These are phyloP conservation scores for Anisognathus igniventris DNA, from an alignment of 2,797 vertebrate species.

Conservation along the genomic window DNA sequence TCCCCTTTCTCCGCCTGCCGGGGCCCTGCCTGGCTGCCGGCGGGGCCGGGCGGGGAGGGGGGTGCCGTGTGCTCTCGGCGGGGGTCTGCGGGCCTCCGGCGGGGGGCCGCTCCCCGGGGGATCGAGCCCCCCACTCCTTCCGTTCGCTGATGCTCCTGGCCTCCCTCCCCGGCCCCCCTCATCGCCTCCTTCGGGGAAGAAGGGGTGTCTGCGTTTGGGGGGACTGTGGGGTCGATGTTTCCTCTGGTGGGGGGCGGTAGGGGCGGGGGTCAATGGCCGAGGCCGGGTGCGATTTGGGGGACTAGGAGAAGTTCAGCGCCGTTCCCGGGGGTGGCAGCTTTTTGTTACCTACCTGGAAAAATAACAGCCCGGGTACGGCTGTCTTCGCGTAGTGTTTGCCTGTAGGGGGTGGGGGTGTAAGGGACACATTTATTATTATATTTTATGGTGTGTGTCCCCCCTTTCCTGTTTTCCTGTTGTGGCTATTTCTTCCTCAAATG, in stretches of 20 bases:
- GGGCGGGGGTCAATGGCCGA: not conserved
- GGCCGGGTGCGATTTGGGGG: not conserved
- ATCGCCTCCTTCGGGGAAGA: not conserved
- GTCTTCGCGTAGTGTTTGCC: slow-evolving; percentile 28
- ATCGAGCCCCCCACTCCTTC: not conserved
- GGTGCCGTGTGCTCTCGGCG: not conserved
- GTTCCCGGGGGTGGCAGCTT: not conserved
- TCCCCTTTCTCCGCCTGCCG: not conserved
- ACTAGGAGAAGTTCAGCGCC: not conserved
- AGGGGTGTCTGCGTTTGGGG: not conserved
- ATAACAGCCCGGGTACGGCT: slow-evolving; percentile 6
- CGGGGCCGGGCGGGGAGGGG: not conserved
- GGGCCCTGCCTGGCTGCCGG: not conserved
- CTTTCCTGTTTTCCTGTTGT: not conserved
- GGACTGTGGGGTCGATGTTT: not conserved
- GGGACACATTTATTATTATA: not conserved
- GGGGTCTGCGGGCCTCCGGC: not conserved
- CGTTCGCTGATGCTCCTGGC: not conserved
- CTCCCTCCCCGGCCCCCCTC: not conserved
- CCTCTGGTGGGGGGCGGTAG: not conserved
- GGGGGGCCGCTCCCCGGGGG: not conserved
- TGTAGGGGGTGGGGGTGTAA: slow-evolving; percentile 10
- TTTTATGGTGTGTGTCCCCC: not conserved
- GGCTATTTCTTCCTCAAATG: not conserved
- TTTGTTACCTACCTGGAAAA: slow-evolving; percentile 25